Percentiles rank a stretch among this genome's conserved stretches.
Evolutionary conservation across 2,113 vertebrate genomes (phyloP).

Genomic region (Datnioides undecimradiatus): DNA sequence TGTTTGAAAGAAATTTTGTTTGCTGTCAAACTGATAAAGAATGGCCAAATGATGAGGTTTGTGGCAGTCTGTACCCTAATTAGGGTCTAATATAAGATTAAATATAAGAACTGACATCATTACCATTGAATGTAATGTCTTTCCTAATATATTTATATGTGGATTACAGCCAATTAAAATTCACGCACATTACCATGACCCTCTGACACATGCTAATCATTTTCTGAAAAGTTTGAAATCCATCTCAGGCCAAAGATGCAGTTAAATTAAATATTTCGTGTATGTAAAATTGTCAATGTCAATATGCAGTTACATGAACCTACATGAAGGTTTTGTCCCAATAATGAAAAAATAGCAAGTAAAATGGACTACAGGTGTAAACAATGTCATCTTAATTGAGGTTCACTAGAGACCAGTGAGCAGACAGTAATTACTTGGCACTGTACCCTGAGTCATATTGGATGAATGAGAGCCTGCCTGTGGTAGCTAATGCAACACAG

Average conservation of each 20-base stretch:
- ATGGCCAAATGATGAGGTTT: neutral
- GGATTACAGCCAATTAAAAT: neutral
- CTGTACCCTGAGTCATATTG: constrained; percentile 55
- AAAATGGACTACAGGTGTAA: constrained; percentile 12
- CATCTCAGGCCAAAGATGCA: neutral
- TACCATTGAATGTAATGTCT: neutral
- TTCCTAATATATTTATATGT: neutral
- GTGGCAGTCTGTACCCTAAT: neutral
- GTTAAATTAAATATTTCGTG: neutral
- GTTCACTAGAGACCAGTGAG: constrained; percentile 31
- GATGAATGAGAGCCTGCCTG: constrained; percentile 38
- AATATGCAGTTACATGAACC: neutral
- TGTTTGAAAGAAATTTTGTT: neutral
- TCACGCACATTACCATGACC: neutral
- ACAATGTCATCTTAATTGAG: constrained; percentile 25
- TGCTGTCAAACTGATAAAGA: neutral
- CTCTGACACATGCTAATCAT: neutral
- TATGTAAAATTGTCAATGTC: neutral
- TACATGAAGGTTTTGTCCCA: neutral
- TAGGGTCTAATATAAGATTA: constrained; percentile 10
- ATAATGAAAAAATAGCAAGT: neutral
- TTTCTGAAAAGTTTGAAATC: neutral
- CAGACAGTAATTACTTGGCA: constrained; percentile 54
- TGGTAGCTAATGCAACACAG: constrained; percentile 44
- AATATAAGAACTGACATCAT: neutral